These are phyloP conservation scores for Chaetorhynchus papuensis DNA, from an alignment of 2,113 vertebrate genomes.

Conservation along the genomic window DNA sequence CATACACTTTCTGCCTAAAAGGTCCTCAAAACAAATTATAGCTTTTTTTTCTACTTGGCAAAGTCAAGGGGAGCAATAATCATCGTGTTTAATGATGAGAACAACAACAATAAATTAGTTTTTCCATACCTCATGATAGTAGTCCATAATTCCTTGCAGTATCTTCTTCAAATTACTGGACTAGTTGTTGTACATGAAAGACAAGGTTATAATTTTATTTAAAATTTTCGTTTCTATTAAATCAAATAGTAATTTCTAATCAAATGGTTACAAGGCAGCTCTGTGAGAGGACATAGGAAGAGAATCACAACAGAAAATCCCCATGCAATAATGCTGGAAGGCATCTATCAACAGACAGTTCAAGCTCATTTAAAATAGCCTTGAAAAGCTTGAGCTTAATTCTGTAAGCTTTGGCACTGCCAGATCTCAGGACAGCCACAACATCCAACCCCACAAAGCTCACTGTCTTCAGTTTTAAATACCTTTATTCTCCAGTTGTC, in stretches of 20 bases:
- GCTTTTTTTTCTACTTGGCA: not conserved
- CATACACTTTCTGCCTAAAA: not conserved
- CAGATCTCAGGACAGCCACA: not conserved
- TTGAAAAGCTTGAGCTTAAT: not conserved
- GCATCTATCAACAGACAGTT: not conserved
- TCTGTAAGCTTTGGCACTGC: not conserved
- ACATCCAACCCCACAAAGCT: not conserved
- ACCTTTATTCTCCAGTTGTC: slow-evolving; percentile 98
- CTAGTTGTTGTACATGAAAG: slow-evolving; percentile 66
- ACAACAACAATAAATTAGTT: not conserved
- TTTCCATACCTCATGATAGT: slow-evolving; percentile 90
- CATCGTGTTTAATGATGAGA: not conserved
- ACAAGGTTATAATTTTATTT: not conserved
- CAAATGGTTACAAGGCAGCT: not conserved
- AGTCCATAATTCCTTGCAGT: slow-evolving; percentile 91
- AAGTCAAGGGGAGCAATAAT: not conserved
- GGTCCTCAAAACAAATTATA: not conserved
- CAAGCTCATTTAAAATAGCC: not conserved
- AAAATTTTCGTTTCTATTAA: not conserved
- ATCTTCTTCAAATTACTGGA: slow-evolving; percentile 97
- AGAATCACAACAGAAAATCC: not conserved
- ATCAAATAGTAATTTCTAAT: not conserved
- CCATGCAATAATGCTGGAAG: not conserved
- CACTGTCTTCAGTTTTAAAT: not conserved
- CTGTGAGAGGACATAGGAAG: not conserved